A percentile compares a stretch with the other conserved stretches of the same genome.
Evolutionary conservation across 2,888 invertebrate species (phyloP).

Genomic region (Lagria hirta): DNA sequence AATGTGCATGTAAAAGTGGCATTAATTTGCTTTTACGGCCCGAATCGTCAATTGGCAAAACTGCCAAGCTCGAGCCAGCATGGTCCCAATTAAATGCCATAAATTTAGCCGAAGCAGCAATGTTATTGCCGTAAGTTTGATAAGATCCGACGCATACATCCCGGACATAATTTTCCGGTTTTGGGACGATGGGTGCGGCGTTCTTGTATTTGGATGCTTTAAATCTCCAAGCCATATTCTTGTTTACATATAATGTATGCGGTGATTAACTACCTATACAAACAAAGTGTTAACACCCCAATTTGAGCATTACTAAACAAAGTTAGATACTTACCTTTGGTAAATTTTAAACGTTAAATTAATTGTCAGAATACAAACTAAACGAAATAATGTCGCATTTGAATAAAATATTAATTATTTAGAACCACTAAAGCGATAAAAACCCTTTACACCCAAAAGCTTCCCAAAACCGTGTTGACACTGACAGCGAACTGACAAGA

Average conservation of each 20-base stretch:
- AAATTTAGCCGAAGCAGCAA: constrained; percentile 87
- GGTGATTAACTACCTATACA: constrained; percentile 8
- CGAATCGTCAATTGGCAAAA: constrained; percentile 83
- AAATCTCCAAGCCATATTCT: constrained; percentile 87
- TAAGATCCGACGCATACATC: constrained; percentile 91
- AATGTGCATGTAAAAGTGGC: constrained; percentile 82
- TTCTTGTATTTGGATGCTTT: constrained; percentile 98
- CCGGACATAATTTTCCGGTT: constrained; percentile 85
- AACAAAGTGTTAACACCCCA: constrained; percentile 15
- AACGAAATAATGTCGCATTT: constrained; percentile 3
- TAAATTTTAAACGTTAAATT: constrained; percentile 1
- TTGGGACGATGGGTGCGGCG: constrained; percentile 93
- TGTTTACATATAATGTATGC: constrained; percentile 17
- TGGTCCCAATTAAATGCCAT: constrained; percentile 97
- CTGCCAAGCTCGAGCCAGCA: constrained; percentile 86
- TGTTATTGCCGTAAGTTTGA: constrained; percentile 94
- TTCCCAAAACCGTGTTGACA: constrained; percentile 13
- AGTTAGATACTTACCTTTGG: constrained; percentile 12
- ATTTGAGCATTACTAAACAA: neutral
- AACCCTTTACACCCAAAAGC: constrained; percentile 14
- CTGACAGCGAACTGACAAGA: constrained; percentile 7
- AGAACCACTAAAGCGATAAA: constrained; percentile 5
- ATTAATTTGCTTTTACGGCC: constrained; percentile 87
- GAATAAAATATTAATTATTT: constrained; percentile 5
- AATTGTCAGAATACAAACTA: neutral